Evolutionary conservation across 2,113 vertebrate species (phyloP), one percentile per base, ranked within the genome.

Genomic region (Burhinus bistriatus): DNA sequence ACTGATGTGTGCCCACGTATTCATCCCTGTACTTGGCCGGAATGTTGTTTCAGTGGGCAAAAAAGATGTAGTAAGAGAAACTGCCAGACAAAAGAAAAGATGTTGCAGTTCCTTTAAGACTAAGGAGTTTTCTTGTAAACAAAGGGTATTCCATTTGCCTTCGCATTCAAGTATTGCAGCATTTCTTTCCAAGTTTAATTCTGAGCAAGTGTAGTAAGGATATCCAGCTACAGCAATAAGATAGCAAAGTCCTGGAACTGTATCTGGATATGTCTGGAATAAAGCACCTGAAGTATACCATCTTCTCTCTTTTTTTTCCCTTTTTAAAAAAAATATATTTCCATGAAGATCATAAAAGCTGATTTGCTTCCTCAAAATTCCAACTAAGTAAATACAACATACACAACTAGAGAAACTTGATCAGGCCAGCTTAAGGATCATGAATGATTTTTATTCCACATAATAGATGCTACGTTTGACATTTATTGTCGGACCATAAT

Each of bases 1-100:
- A 51, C 1, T 34, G 12, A 22, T 19, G 12, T 38, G 32, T 91
- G 75, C 38, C 69, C 81, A 83, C 6, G 0, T 16, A 26, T 20
- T 38, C 5, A 0, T 42, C 75, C 1, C 0, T 18, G 36, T n/a
- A 13, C 47, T 87, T 54, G 69, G 14, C 38, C 78, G 72, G 45
- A 89, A 58, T 51, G 42, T 34, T 59, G 6, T 44, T 62, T 73
- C 68, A 84, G 80, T 32, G 47, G 55, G 27, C 64, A 78, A 55
- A 81, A 78, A 87, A 59, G 47, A 66, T 65, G 34, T 47, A 54
- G 36, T 52, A 87, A 45, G 17, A 88, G 42, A 89, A 90, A 81
- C 8, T 47, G 21, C 11, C n/a, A 64, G 51, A 40, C 20, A 73
- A 62, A 80, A n/a, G 26, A 45, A 61, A 89, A 87, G 32, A 79